Evolutionary conservation across 1,140 invertebrate species (phyloP).

Genomic region (Psilanteris sp.): DNA sequence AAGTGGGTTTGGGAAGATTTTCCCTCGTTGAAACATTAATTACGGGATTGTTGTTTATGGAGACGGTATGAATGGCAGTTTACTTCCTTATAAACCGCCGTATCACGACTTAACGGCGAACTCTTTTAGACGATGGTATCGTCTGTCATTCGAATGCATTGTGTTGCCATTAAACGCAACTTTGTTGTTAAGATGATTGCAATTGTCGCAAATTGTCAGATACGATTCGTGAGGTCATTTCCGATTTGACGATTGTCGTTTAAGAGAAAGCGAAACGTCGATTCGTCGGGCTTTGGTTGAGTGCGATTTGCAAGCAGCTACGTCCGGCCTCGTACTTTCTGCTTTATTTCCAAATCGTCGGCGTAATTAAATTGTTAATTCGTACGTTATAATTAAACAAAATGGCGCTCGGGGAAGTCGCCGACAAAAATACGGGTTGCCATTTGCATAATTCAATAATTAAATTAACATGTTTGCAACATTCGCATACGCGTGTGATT

Average conservation of each 20-base stretch:
- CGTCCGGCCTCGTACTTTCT: too few species aligned
- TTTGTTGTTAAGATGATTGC: conserved; percentile 14
- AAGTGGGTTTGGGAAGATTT: conserved; percentile 7
- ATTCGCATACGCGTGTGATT: too few species aligned
- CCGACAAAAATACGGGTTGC: too few species aligned
- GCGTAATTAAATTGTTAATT: too few species aligned
- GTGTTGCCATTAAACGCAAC: conserved; percentile 14
- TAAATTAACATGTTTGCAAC: too few species aligned
- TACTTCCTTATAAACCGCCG: conserved; percentile 30
- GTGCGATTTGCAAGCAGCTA: too few species aligned
- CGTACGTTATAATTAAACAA: too few species aligned
- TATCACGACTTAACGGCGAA: conserved; percentile 9
- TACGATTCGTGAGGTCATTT: conserved; percentile 13
- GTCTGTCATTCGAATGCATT: conserved; percentile 24
- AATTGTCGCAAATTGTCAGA: conserved; percentile 22
- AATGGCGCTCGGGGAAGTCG: too few species aligned
- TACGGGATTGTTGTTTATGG: conserved; percentile 4
- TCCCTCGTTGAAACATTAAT: conserved; percentile 14
- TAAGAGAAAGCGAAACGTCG: conserved; percentile 9
- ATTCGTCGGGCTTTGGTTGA: too few species aligned
- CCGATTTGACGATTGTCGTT: too few species aligned
- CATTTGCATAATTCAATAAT: too few species aligned
- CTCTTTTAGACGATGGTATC: conserved; percentile 8
- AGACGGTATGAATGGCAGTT: conserved; percentile 8
- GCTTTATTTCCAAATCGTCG: too few species aligned